A percentile compares a stretch with the other conserved stretches of the same genome.
Conservation (phyloP, 2,888 invertebrate genomes). For the Diarsia brunnea region DNA sequence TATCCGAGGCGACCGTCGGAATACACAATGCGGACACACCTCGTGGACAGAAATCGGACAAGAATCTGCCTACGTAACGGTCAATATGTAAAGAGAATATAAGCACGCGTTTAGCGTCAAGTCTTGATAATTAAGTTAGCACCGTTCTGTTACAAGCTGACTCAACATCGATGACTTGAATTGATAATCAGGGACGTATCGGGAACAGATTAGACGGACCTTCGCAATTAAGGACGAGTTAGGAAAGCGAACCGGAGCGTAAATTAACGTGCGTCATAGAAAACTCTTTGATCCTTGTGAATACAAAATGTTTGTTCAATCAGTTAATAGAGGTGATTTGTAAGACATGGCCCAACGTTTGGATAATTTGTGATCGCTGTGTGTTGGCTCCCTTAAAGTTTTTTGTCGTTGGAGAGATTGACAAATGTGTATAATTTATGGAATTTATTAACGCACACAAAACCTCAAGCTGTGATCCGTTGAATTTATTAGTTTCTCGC, state of each 20-base stretch:
- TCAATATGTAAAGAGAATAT: slow-evolving; percentile 55
- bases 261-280: slow-evolving; percentile 49
- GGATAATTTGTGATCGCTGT: slow-evolving; percentile 37
- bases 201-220: slow-evolving; percentile 41
- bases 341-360: slow-evolving; percentile 15
- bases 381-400: slow-evolving; percentile 31
- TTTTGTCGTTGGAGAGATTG: slow-evolving; percentile 46
- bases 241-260: slow-evolving; percentile 37
- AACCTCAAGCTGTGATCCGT: slow-evolving; percentile 51
- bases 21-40: slow-evolving; percentile 60
- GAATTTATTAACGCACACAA: slow-evolving; percentile 51
- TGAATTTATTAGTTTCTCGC: slow-evolving; percentile 51
- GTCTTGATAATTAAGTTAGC: slow-evolving; percentile 64
- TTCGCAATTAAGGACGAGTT: slow-evolving; percentile 53
- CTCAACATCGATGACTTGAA: slow-evolving; percentile 60
- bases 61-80: slow-evolving; percentile 56
- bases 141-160: slow-evolving; percentile 56
- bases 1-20: slow-evolving; percentile 38
- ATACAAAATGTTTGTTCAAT: slow-evolving; percentile 42
- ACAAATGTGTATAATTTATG: slow-evolving; percentile 60
- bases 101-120: slow-evolving; percentile 52
- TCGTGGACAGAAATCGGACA: slow-evolving; percentile 51
- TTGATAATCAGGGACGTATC: slow-evolving; percentile 61
- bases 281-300: slow-evolving; percentile 47
- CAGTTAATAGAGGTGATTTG: slow-evolving; percentile 52